Percentiles rank a stretch among this genome's conserved stretches.
These are phyloP conservation scores for Drosophila murphyi DNA, from an alignment of 1,140 invertebrate genomes.

Conservation along the genomic window DNA sequence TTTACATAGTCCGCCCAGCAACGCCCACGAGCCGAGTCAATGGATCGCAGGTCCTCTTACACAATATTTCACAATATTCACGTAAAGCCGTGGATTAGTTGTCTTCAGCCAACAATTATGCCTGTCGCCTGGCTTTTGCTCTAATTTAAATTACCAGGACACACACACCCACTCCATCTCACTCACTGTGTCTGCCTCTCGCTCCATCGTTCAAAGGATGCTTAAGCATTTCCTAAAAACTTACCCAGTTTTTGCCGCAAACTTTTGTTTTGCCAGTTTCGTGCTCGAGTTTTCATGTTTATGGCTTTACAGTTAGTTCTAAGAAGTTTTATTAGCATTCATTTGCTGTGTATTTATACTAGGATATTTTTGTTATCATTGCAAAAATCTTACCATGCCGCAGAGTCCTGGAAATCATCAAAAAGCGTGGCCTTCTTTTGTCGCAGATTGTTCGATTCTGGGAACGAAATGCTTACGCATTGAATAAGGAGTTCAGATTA, in stretches of 20 bases:
- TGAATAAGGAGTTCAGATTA: no score
- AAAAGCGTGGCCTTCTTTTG: constrained; percentile 21
- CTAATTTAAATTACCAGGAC: constrained; percentile 71
- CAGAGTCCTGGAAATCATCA: constrained; percentile 29
- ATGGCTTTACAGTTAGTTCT: constrained; percentile 52
- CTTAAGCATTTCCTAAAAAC: constrained; percentile 73
- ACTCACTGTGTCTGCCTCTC: neutral
- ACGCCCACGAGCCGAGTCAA: constrained; percentile 68
- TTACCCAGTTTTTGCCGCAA: constrained; percentile 66
- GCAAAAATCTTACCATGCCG: constrained; percentile 2
- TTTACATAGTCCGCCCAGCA: constrained; percentile 53
- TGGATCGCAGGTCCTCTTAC: constrained; percentile 62
- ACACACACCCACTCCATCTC: neutral
- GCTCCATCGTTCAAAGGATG: constrained; percentile 25
- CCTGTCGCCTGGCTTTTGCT: constrained; percentile 57
- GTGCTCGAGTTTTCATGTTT: constrained; percentile 58
- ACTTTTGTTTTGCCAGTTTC: constrained; percentile 55
- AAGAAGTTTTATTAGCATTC: constrained; percentile 48
- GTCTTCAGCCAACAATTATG: constrained; percentile 57
- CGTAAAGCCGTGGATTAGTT: constrained; percentile 72
- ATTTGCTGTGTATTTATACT: neutral
- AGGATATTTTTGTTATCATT: neutral
- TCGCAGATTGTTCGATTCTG: neutral
- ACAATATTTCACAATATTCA: constrained; percentile 66
- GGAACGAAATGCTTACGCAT: neutral